Percentiles rank a stretch among this genome's conserved stretches.
Evolutionary conservation across 2,888 invertebrate genomes (phyloP).

Genomic region (Helleia helle): DNA sequence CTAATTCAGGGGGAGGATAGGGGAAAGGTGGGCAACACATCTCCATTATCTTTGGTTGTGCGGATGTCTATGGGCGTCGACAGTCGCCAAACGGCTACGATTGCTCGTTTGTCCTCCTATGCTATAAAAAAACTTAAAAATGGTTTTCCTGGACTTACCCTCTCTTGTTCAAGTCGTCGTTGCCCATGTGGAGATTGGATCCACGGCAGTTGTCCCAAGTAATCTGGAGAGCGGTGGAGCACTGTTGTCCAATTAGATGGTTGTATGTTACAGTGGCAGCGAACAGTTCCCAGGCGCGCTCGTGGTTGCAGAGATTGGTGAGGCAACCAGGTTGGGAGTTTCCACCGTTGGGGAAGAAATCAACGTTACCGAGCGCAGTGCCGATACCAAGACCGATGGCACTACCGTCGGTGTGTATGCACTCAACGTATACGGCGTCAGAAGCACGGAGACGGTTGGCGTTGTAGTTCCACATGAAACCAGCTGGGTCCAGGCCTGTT

Average conservation of each 20-base stretch:
- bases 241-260: constrained; percentile 37
- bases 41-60: too few relatives aligned
- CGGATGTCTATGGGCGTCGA: too few relatives aligned
- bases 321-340: constrained; percentile 46
- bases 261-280: constrained; percentile 40
- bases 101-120: too few relatives aligned
- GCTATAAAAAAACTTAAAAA: background rate
- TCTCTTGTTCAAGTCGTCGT: constrained; percentile 33
- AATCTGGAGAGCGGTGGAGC: constrained; percentile 34
- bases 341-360: constrained; percentile 76
- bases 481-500: constrained; percentile 54
- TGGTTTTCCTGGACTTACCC: constrained; percentile 33
- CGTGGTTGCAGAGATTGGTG: constrained; percentile 41
- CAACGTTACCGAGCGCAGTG: constrained; percentile 59
- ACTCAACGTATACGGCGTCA: constrained; percentile 51
- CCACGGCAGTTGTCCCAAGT: constrained; percentile 38
- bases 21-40: too few relatives aligned
- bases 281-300: constrained; percentile 46
- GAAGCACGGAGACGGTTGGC: constrained; percentile 30
- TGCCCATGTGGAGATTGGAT: constrained; percentile 34
- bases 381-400: constrained; percentile 60
- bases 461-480: constrained; percentile 42
- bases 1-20: too few relatives aligned
- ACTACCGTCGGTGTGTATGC: constrained; percentile 59
- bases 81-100: too few relatives aligned